Evolutionary conservation across 2,113 vertebrate species (phyloP), one percentile per base, ranked within the genome.

Genomic region (Agelaius tricolor): DNA sequence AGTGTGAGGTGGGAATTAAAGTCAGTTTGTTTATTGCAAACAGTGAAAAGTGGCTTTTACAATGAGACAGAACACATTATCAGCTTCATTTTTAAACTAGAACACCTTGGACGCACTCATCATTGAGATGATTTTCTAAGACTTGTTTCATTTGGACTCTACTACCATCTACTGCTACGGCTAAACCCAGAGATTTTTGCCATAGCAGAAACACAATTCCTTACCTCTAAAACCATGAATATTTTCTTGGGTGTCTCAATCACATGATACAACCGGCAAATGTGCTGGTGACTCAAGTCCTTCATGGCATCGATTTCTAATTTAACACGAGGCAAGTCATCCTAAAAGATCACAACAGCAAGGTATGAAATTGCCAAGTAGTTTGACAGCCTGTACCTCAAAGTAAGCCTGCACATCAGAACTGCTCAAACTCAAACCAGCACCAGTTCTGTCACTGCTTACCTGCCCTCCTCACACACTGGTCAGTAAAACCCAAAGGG

Each of bases 261-360:
- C 79, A 99, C 98, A 2, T 99, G 99, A 91, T 99, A 99, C 52
- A 99, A 97, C 49, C 87, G 98, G 93, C 99, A 99, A 82, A 99
- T 96, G 41, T 99, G 99, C 87, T 99, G 99, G 83, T 99, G 99
- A 93, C 98, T 99, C 35, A 99, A 96, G 88, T 98, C 99, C 97
- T 99, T 99, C 98, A 99, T 98, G 44, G 99, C 99, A 67, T 99
- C 98, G 3, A 99, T 99, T 97, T 99, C 99, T 19, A 97, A 97
- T 97, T 99, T 99, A 68, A 99, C 97, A 51, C 99, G 98, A 16
- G 99, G 99, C 82, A 99, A 97, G 83, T 99, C 99, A 73, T 98
- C 99, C 99, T 99, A 87, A 54, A 58, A 96, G 39, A 95, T 63
- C 58, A 65, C 16, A 87, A 94, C 35, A 93, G 41, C 59, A 94